Evolutionary conservation across 2,797 vertebrate genomes (phyloP).

Genomic region (Tangara arthus): DNA sequence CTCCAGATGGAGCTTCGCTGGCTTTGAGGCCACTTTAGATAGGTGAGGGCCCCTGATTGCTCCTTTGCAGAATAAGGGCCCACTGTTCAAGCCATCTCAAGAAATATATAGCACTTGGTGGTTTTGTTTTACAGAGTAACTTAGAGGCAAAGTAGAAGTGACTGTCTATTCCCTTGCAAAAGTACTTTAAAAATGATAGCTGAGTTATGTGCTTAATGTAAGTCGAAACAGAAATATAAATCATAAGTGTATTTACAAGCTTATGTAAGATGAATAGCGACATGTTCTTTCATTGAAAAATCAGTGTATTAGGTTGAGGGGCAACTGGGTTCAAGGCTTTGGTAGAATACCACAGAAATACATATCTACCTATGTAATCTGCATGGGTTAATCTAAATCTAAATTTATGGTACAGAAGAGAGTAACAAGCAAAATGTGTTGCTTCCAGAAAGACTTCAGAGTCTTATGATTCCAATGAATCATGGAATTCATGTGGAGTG

Average conservation of each 20-base stretch:
- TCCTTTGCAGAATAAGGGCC: background rate
- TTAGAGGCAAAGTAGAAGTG: background rate
- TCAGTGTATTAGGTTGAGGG: background rate
- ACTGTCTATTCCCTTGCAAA: background rate
- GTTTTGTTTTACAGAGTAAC: background rate
- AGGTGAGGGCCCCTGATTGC: background rate
- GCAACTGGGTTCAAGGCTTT: background rate
- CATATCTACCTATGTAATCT: background rate
- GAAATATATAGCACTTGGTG: fast-evolving
- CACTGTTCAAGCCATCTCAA: background rate
- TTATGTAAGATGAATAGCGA: background rate
- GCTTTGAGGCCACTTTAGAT: background rate
- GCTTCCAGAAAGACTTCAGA: background rate
- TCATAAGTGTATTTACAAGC: background rate
- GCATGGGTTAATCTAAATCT: background rate
- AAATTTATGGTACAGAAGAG: background rate
- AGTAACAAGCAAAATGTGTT: background rate
- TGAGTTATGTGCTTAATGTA: background rate
- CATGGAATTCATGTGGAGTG: no score
- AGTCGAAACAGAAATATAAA: background rate
- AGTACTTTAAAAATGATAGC: background rate
- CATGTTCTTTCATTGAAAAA: background rate
- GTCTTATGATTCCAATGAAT: background rate
- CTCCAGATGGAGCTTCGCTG: background rate
- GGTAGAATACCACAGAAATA: background rate